Evolutionary conservation across 2,888 invertebrate genomes (phyloP).

Genomic region (Cryptus armator): DNA sequence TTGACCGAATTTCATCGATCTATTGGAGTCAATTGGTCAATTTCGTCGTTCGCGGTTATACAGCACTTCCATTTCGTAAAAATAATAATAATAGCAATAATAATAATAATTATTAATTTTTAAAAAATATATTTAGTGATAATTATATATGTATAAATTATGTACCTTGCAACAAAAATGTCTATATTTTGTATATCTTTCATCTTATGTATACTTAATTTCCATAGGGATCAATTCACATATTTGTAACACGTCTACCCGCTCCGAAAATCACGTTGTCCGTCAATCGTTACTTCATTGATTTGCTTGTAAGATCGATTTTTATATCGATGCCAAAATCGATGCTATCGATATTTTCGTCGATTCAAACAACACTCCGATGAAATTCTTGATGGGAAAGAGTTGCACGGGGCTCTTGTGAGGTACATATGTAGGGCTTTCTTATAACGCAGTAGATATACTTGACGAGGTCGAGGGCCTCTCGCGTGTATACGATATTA

Average conservation of each 20-base stretch:
- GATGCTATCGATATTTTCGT: not conserved
- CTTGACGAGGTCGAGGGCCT: conserved; percentile 69
- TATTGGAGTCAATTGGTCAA: not conserved
- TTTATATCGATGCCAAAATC: conserved; percentile 9
- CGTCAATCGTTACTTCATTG: not conserved
- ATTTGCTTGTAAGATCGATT: not conserved
- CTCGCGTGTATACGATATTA: conserved; percentile 63
- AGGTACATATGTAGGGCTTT: not conserved
- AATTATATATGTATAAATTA: no score
- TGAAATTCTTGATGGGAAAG: not conserved
- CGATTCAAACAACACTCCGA: not conserved
- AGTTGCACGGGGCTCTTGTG: not conserved
- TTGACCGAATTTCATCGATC: not conserved
- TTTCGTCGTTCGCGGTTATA: not conserved
- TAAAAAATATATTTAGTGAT: no score
- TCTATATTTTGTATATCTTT: no score
- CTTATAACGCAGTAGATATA: not conserved
- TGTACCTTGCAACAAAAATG: no score
- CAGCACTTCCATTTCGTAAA: no score
- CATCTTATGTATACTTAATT: no score
- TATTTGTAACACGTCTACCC: not conserved
- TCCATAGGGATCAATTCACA: not conserved
- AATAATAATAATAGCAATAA: not conserved
- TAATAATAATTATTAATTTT: no score
- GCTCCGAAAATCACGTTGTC: not conserved